These are phyloP conservation scores for Pyralis farinalis DNA, from an alignment of 2,888 invertebrate genomes.

Conservation along the genomic window DNA sequence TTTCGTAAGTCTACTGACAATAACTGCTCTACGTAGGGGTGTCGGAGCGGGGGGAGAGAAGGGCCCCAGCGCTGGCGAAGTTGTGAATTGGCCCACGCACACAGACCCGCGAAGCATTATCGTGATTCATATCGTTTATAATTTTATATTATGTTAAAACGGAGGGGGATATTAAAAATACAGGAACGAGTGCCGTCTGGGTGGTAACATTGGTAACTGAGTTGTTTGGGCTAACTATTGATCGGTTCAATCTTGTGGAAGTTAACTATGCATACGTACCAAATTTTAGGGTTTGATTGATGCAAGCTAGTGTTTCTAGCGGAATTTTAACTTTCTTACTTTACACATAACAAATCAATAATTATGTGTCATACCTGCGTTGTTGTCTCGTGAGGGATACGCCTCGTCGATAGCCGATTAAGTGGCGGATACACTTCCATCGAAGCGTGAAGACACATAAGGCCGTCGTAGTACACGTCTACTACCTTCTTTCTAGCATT, in stretches of 20 bases:
- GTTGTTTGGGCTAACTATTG: conserved; percentile 72
- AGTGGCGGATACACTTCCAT: too few relatives aligned
- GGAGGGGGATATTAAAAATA: conserved; percentile 72
- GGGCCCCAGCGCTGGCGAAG: conserved; percentile 52
- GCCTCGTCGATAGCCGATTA: too few relatives aligned
- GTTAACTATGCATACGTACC: too few relatives aligned
- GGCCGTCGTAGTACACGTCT: too few relatives aligned
- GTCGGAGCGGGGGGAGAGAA: conserved; percentile 31
- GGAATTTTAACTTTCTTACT: too few relatives aligned
- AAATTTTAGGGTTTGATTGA: too few relatives aligned
- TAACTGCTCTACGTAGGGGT: conserved; percentile 6
- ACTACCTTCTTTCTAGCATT: too few relatives aligned
- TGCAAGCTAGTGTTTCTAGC: too few relatives aligned
- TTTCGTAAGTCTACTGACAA: not conserved
- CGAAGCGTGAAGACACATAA: too few relatives aligned
- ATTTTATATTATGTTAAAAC: conserved; percentile 80
- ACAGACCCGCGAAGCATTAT: conserved; percentile 70
- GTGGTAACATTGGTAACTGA: conserved; percentile 65
- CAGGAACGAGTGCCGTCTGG: conserved; percentile 66
- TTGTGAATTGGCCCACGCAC: conserved; percentile 75
- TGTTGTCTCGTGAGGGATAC: too few relatives aligned
- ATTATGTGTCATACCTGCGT: too few relatives aligned
- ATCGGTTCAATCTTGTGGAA: conserved; percentile 36
- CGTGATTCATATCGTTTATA: conserved; percentile 80
- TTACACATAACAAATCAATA: too few relatives aligned